phyloP scores from a whole-genome alignment of 2,888 invertebrate genomes.

The Campoplex nolae region DNA sequence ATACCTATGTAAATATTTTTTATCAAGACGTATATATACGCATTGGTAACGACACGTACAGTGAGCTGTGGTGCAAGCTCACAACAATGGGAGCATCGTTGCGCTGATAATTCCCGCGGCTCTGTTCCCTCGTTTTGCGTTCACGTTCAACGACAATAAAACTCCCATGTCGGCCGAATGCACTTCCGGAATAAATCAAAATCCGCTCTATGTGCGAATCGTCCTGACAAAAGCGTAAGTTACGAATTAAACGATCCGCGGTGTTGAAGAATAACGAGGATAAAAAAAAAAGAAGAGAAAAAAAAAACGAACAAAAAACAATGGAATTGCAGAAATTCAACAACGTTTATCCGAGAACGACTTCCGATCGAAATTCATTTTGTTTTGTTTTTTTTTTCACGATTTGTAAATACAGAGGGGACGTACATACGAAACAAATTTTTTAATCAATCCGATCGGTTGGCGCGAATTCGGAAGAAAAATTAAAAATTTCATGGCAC shows the following conservation, averaged over 20 bases:
- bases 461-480: neutral
- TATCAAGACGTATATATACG: constrained; percentile 7
- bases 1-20: constrained; percentile 11
- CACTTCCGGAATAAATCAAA: constrained; percentile 73
- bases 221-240: constrained; percentile 68
- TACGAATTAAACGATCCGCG: constrained; percentile 57
- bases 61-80: constrained; percentile 42
- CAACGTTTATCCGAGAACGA: neutral
- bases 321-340: neutral
- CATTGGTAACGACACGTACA: constrained; percentile 3
- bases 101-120: constrained; percentile 66
- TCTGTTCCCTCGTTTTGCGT: constrained; percentile 60
- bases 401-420: neutral
- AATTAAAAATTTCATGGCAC: neutral
- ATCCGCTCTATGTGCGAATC: constrained; percentile 59
- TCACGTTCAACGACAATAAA: constrained; percentile 70
- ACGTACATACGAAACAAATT: neutral
- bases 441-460: neutral
- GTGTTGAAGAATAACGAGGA: constrained; percentile 30
- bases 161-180: constrained; percentile 66
- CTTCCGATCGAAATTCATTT: neutral
- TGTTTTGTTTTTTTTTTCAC: neutral
- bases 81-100: constrained; percentile 66
- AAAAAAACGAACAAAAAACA: neutral
- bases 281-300: neutral